phyloP scores from a whole-genome alignment of 30 jellyfish, hydroid and myxozoan genomes.

The Aurelia coerulea region DNA sequence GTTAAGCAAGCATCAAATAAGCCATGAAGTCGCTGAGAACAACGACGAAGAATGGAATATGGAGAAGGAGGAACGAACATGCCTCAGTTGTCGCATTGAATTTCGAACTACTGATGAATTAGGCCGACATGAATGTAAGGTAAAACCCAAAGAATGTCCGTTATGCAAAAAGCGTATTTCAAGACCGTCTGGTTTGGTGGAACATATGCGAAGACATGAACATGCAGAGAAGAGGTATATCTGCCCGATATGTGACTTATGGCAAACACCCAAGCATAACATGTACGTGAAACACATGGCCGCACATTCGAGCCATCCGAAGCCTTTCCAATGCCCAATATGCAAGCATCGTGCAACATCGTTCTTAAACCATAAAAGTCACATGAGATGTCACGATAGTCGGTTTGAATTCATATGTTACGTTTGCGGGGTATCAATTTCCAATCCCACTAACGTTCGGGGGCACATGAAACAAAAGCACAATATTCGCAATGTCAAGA shows the following conservation, averaged over 20 bases:
- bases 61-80: slow-evolving; percentile 16
- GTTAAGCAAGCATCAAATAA: not conserved
- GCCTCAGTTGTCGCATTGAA: slow-evolving; percentile 25
- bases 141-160: slow-evolving; percentile 7
- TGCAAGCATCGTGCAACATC: slow-evolving; percentile 11
- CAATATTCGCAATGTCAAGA: not conserved
- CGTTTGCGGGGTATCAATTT: slow-evolving; percentile 9
- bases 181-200: not conserved
- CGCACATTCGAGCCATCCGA: slow-evolving; percentile 32
- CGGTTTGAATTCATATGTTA: slow-evolving; percentile 6
- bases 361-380: not conserved
- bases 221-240: not conserved
- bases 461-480: slow-evolving; percentile 21
- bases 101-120: not conserved
- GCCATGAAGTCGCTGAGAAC: not conserved
- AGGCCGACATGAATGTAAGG: slow-evolving; percentile 1
- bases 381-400: slow-evolving; percentile 10
- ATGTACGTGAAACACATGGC: slow-evolving; percentile 30
- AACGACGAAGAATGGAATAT: not conserved
- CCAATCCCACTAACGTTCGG: not conserved
- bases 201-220: slow-evolving; percentile 1
- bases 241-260: slow-evolving; percentile 7
- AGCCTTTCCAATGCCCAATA: slow-evolving; percentile 10
- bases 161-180: not conserved
- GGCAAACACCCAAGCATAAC: not conserved